Evolutionary conservation across 30 jellyfish, hydroid and myxozoan genomes (phyloP).

Genomic region (Haliclystus octoradiatus): DNA sequence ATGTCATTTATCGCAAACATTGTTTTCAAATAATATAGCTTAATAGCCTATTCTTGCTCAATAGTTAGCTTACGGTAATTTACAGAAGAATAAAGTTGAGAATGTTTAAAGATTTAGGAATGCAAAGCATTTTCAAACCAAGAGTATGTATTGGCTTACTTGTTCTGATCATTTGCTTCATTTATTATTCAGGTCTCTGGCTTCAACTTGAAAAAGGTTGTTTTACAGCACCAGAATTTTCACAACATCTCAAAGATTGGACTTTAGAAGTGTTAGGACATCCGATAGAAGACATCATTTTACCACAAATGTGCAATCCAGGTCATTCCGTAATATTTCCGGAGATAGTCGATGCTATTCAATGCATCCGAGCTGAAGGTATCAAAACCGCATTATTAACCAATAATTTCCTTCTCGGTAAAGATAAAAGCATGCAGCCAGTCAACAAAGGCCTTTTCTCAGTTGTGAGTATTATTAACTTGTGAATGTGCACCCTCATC

Average conservation of each 20-base stretch:
- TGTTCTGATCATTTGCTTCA: neutral
- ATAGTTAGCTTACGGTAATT: no score
- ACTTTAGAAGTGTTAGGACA: conserved; percentile 33
- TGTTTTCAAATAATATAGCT: no score
- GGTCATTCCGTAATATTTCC: conserved; percentile 37
- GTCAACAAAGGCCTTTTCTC: conserved; percentile 45
- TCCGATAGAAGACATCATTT: conserved; percentile 46
- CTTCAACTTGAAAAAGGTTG: conserved; percentile 76
- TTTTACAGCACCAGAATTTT: conserved; percentile 36
- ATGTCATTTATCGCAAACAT: no score
- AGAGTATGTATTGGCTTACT: no score
- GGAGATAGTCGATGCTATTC: conserved; percentile 51
- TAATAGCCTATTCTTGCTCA: no score
- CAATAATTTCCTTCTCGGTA: conserved; percentile 32
- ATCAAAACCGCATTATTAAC: conserved; percentile 72
- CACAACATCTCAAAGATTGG: conserved; percentile 19
- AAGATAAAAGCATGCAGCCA: conserved; percentile 16
- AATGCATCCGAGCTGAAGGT: conserved; percentile 57
- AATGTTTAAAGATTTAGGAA: no score
- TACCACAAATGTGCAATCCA: conserved; percentile 5
- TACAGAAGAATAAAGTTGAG: no score
- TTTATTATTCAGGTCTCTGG: conserved; percentile 36
- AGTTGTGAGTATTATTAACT: conserved; percentile 48
- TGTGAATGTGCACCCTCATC: neutral
- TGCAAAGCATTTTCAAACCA: no score